A percentile compares a stretch with the other conserved stretches of the same genome.
phyloP scores from a whole-genome alignment of 30 jellyfish, hydroid and myxozoan species.

The Aurelia coerulea region DNA sequence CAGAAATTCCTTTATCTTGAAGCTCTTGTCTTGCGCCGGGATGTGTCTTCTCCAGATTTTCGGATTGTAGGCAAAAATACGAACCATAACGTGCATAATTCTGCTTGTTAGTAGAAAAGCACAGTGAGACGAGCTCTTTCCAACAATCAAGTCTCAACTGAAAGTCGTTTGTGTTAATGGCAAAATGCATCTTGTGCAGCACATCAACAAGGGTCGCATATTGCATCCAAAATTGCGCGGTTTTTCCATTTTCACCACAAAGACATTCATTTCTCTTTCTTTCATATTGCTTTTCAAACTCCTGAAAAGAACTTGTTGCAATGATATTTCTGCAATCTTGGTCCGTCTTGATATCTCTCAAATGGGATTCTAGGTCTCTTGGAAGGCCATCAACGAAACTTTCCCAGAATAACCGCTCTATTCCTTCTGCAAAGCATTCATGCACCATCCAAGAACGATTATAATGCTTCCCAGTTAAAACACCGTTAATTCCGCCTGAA shows the following conservation, averaged over 20 bases:
- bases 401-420: slow-evolving; percentile 15
- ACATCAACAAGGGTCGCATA: slow-evolving; percentile 9
- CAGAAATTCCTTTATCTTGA: slow-evolving; percentile 26
- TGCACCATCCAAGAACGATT: slow-evolving; percentile 50
- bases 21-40: slow-evolving; percentile 47
- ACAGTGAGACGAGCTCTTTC: slow-evolving; percentile 9
- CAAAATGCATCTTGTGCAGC: slow-evolving; percentile 15
- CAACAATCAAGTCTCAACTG: slow-evolving; percentile 15
- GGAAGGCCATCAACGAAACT: slow-evolving; percentile 4
- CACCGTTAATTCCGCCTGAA: slow-evolving; percentile 37
- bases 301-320: slow-evolving; percentile 14
- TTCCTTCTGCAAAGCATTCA: slow-evolving; percentile 30
- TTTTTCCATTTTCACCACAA: slow-evolving; percentile 1
- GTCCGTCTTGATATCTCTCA: slow-evolving; percentile 8
- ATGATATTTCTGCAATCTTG: slow-evolving; percentile 1
- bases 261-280: slow-evolving; percentile 12
- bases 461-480: slow-evolving; percentile 28
- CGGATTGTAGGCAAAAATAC: slow-evolving; percentile 2
- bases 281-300: slow-evolving; percentile 19
- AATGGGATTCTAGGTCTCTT: neutral
- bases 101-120: slow-evolving; percentile 34
- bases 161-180: slow-evolving; percentile 6
- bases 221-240: slow-evolving; percentile 25
- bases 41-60: slow-evolving; percentile 29
- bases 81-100: slow-evolving; percentile 41